Conservation (phyloP, 2,888 invertebrate species). For the Nomada fabriciana region DNA sequence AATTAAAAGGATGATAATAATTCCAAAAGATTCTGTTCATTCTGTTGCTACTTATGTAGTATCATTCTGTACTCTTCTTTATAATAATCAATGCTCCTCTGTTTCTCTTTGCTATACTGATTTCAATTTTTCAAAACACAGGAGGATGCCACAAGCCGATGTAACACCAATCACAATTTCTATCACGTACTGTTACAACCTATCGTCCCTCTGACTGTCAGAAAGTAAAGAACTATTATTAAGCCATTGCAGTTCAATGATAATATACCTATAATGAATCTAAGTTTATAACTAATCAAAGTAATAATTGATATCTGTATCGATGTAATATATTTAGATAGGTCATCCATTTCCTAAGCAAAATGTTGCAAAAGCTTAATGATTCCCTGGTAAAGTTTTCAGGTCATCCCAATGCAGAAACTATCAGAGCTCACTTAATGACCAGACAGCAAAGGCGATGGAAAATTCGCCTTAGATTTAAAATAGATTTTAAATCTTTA, state of each 20-base stretch:
- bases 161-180: no score
- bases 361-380: constrained; percentile 51
- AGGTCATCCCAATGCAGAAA: constrained; percentile 48
- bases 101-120: no score
- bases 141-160: no score
- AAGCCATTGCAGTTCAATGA: constrained; percentile 63
- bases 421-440: constrained; percentile 55
- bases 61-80: no score
- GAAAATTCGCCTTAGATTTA: constrained; percentile 42
- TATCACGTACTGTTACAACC: constrained; percentile 67
- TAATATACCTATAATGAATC: constrained; percentile 50
- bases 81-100: no score
- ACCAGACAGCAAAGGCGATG: constrained; percentile 33
- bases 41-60: no score
- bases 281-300: constrained; percentile 71
- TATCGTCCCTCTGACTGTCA: constrained; percentile 68
- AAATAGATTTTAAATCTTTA: constrained; percentile 42
- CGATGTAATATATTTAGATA: constrained; percentile 63
- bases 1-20: no score
- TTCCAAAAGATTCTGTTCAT: no score
- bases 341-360: constrained; percentile 54
- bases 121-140: no score
- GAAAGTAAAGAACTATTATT: constrained; percentile 72
- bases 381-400: constrained; percentile 44
- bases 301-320: constrained; percentile 71